Conservation (phyloP, 2,113 vertebrate genomes). For the Sylvilagus bachmani region DNA sequence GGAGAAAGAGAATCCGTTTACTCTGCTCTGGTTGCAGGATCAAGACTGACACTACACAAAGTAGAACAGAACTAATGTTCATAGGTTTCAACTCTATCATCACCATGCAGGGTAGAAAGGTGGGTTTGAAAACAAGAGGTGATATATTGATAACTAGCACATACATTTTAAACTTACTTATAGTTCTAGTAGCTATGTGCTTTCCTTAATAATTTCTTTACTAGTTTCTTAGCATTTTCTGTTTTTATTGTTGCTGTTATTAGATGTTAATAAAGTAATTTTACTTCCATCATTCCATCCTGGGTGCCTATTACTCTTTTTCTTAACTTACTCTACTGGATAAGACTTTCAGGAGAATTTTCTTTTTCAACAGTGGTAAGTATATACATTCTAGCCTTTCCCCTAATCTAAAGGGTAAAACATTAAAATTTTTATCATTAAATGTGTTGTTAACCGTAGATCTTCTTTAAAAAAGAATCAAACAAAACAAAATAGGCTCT, state of each 20-base stretch:
- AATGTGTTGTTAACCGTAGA: neutral
- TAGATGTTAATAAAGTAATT: neutral
- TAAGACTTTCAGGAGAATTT: neutral
- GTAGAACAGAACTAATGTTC: neutral
- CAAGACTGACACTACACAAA: neutral
- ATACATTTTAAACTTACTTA: too few relatives aligned
- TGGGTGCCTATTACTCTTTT: neutral
- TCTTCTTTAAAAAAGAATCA: neutral
- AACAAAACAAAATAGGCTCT: too few relatives aligned
- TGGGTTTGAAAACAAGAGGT: neutral
- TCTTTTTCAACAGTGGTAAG: neutral
- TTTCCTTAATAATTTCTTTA: neutral
- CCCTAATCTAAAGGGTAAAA: neutral
- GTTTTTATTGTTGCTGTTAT: neutral
- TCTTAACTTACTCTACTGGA: neutral
- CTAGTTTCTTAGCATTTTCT: neutral
- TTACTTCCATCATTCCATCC: neutral
- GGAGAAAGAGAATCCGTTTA: neutral
- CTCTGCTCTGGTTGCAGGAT: neutral
- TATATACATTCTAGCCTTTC: neutral
- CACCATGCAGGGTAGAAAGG: neutral
- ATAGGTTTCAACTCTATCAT: neutral
- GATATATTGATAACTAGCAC: neutral
- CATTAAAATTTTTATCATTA: neutral
- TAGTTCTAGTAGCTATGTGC: neutral